Evolutionary conservation across 1,140 invertebrate genomes (phyloP).

Genomic region (Zaprionus tsacasi): DNA sequence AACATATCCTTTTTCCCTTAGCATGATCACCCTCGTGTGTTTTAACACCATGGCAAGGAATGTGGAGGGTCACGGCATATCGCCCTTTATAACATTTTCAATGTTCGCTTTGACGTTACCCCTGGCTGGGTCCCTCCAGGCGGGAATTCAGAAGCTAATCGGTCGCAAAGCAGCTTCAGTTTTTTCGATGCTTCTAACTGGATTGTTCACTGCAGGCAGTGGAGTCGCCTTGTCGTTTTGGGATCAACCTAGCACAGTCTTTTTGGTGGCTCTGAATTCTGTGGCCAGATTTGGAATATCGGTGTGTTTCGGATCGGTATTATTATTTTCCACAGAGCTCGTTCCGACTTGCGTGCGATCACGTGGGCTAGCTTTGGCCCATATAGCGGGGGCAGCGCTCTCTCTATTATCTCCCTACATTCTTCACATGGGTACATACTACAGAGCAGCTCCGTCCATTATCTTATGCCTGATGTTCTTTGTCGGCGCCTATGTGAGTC

Average conservation of each 20-base stretch:
- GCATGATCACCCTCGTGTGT: conserved; percentile 86
- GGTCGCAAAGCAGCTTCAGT: conserved; percentile 86
- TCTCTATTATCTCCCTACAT: conserved; percentile 74
- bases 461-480: conserved; percentile 85
- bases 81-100: conserved; percentile 85
- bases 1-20: conserved; percentile 51
- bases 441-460: conserved; percentile 85
- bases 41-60: conserved; percentile 87
- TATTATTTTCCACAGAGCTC: conserved; percentile 88
- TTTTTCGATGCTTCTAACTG: conserved; percentile 79
- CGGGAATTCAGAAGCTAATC: conserved; percentile 85
- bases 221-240: conserved; percentile 48
- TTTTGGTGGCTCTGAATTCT: conserved; percentile 70
- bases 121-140: conserved; percentile 85
- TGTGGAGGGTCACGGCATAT: conserved; percentile 85
- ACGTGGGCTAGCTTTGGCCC: conserved; percentile 85
- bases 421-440: conserved; percentile 80
- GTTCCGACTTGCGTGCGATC: conserved; percentile 87
- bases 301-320: conserved; percentile 86
- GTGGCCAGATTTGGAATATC: conserved; percentile 87
- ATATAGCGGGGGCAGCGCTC: conserved; percentile 85
- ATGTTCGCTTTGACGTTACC: conserved; percentile 85
- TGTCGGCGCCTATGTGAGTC: conserved; percentile 85
- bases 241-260: conserved; percentile 34
- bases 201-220: conserved; percentile 55